Base-by-base conservation (phyloP, 1,140 invertebrate genomes). In the Diorhabda elongata region DNA sequence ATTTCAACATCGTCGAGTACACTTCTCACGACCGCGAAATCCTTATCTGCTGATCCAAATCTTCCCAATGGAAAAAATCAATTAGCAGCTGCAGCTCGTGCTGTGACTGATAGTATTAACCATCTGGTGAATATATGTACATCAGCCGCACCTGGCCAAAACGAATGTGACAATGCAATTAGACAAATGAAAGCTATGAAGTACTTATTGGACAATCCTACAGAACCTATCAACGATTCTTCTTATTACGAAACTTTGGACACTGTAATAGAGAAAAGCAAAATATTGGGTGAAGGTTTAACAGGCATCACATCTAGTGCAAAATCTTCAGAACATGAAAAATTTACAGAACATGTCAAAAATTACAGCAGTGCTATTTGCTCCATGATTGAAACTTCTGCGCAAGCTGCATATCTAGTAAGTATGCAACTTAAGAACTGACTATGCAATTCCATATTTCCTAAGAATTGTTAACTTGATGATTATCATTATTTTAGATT, bases 121-220 rank as follows among this genome's bases (percentile, higher is more conserved):
- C 88, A 93, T 73, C 83, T 98, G 56, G 91, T 95, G 72, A 91
- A 93, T 81, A 89, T 91, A 61, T 94, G 91, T 80, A 93, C 92
- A 3, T 89, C 89, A 58, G 90, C 91, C 2, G 91, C 93, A 0
- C 93, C 95, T 80, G 72, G 96, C 0, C 95, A 98, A 83, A 97
- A 95, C 79, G 97, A 99, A 78, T 98, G 96, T 81, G 96, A 97
- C 78, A 97, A 94, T 78, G 96, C 97, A 2, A 91, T 98, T n/a
- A 86, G 95, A 66, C 93, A 93, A 78, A 98, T 98, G 69, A 89
- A 96, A 79, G 90, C 92, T 57, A 90, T 94, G 82, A 86, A 88
- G 11, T 89, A 91, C 3, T 83, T 97, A 52, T 82, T 98, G 43
- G 91, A 96, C 69, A 91, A 95, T 81, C 93, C 96, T 2, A 89